Conservation (phyloP, 2,797 vertebrate genomes). For the Coreius guichenoti region DNA sequence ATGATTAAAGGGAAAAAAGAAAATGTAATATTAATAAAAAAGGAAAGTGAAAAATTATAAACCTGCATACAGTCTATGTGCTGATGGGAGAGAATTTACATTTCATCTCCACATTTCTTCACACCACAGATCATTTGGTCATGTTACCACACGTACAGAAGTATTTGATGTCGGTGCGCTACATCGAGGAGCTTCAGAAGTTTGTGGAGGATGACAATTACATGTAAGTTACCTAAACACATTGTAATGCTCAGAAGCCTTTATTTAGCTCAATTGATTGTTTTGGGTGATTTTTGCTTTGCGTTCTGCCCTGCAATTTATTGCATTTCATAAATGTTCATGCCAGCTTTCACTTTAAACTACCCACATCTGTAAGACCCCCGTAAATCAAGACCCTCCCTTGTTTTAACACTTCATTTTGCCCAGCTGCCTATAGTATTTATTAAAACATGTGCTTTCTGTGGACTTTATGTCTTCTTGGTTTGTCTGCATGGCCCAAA, state of each 20-base stretch:
- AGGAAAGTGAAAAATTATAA: background rate
- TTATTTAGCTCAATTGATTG: background rate
- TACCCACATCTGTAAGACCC: constrained; percentile 35
- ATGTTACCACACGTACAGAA: constrained; percentile 88
- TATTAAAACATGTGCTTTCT: constrained; percentile 39
- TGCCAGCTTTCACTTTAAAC: constrained; percentile 32
- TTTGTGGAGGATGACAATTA: constrained; percentile 92
- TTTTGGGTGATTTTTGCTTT: constrained; percentile 12
- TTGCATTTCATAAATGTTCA: background rate
- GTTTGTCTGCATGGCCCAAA: constrained; percentile 17
- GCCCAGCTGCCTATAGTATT: constrained; percentile 19
- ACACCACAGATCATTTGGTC: constrained; percentile 79
- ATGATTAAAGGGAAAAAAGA: background rate
- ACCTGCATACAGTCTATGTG: background rate
- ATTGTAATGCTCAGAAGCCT: background rate
- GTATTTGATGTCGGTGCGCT: constrained; percentile 88
- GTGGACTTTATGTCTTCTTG: constrained; percentile 28
- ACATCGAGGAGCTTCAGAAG: constrained; percentile 91
- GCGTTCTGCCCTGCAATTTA: constrained; percentile 1
- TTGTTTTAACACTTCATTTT: constrained; percentile 26
- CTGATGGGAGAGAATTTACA: background rate
- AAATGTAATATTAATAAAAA: background rate
- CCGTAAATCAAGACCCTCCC: background rate
- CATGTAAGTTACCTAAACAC: constrained; percentile 76
- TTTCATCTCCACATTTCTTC: background rate